Base-by-base conservation (phyloP, 2,113 vertebrate species). In the Misgurnus mizolepis region DNA sequence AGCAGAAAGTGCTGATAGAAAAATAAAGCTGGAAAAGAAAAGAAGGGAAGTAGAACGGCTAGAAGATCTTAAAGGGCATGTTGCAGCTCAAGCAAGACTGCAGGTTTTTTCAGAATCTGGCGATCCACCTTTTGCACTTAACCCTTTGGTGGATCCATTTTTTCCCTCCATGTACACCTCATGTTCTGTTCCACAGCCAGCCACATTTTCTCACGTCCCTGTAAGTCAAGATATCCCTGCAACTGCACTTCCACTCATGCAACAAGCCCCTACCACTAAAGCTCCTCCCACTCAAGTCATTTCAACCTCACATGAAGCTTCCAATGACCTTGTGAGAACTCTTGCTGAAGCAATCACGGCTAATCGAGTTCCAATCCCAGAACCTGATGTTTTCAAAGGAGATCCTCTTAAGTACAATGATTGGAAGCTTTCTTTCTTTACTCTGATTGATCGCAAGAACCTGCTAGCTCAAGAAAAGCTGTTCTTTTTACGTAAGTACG, bases 371-470 rank as follows among this genome's bases (percentile, higher is more conserved):
- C 73, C 73, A 9, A 39, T 84, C 40, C 82, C 78, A 66, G 73
- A 80, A 61, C 61, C 82, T 12, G 7, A 4, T 9, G 49, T 80
- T 7, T 83, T 71, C 40, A 45, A 0, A 17, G 77, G 78, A 58
- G 78, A 83, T 12, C 78, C 72, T 5, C 41, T 80, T 1, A 70
- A 67, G n/a, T 84, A 60, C 34, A 84, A 56, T 47, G 72, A 83
- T 47, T 83, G 66, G 72, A 83, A 77, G 11, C 34, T 80, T 4
- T 80, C 72, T 15, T 84, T 84, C 40, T 18, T 60, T 2, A 84
- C 50, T 9, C n/a, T 84, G n/a, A 81, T 80, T 68, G 75, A 81
- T 68, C 67, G 40, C 3, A 84, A 81, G 61, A 81, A 84, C 40
- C 7, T 84, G 34, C 76, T 47, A 79, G 14, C 12, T n/a, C 27